Conservation (phyloP, 30 jellyfish, hydroid and myxozoan species). For the Chrysaora quinquecirrha region DNA sequence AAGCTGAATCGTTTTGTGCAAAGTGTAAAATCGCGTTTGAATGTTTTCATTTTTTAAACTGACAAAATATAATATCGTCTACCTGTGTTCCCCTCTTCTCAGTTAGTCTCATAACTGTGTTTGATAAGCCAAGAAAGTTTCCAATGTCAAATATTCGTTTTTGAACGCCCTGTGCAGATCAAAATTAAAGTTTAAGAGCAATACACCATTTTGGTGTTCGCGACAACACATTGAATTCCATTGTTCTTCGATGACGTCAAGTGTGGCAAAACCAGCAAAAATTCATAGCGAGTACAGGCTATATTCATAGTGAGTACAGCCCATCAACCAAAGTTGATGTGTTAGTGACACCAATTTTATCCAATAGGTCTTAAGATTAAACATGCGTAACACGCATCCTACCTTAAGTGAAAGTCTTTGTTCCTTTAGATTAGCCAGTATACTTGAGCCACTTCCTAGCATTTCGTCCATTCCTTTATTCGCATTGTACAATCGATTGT, state of each 20-base stretch:
- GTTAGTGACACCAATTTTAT: too few species aligned
- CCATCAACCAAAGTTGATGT: too few species aligned
- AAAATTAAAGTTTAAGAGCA: too few species aligned
- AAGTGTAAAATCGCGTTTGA: too few species aligned
- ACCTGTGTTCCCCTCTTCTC: slow-evolving; percentile 98
- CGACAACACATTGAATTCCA: too few species aligned
- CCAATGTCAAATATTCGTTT: slow-evolving; percentile 87
- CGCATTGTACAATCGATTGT: slow-evolving; percentile 75
- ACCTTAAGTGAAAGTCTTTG: slow-evolving; percentile 92
- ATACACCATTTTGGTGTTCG: too few species aligned
- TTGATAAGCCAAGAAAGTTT: slow-evolving; percentile 79
- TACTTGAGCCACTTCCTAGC: slow-evolving; percentile 69
- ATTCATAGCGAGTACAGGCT: too few species aligned
- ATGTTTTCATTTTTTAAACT: neutral
- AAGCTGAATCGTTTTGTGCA: neutral
- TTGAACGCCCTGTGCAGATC: slow-evolving; percentile 78
- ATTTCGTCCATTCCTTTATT: slow-evolving; percentile 81
- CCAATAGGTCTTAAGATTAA: too few species aligned
- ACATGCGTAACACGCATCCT: too few species aligned
- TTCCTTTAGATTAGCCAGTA: slow-evolving; percentile 72
- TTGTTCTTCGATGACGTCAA: too few species aligned
- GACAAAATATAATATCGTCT: neutral
- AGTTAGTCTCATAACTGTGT: slow-evolving; percentile 90
- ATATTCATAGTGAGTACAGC: too few species aligned
- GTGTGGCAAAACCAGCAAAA: too few species aligned